Evolutionary conservation across 1,140 invertebrate species (phyloP), one percentile per base, ranked within the genome.

Genomic region (Bombus confusus): DNA sequence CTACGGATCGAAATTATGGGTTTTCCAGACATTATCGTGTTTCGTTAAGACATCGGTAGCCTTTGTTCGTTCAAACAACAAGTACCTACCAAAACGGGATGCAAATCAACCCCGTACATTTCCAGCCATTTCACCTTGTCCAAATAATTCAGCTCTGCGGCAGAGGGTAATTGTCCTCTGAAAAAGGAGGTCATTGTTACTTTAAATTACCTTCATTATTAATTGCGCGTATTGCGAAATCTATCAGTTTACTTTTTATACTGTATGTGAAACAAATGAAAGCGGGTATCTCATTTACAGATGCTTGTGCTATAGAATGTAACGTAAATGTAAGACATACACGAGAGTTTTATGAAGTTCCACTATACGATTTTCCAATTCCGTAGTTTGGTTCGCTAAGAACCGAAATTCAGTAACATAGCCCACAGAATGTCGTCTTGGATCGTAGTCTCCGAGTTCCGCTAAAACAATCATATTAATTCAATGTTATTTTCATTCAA

Each of bases 401-500:
- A 99, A 98, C 77, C 98, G 97, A 95, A 99, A 99, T 96, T 99
- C 99, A 3, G 99, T 99, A 47, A 99, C 97, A 93, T 99, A 99
- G 37, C 98, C 98, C 22, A 97, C 96, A 5, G 97, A 97, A 94
- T 99, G 99, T 41, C 98, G 96, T 82, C 98, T 95, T 39, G 97
- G 97, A 95, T 99, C 99, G 95, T 98, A 99, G 96, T 99, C 99
- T 6, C 99, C 99, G 68, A 99, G 96, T 96, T 99, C 99, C 90
- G 99, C 99, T 99, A 96, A 66, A 66, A 66, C 31, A 66, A 31
- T 34, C 15, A 18, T 34, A 18, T 31, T 66, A 34, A 31, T 31
- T 66, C 28, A 62, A 18, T 13, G 47, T 22, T 52, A 68, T 37
- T 37, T 37, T 34, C 25, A 25, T 25, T 66, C n/a, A 10, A 66